These are phyloP conservation scores for Rallus crepitans DNA, from an alignment of 2,797 vertebrate species.

Conservation along the genomic window DNA sequence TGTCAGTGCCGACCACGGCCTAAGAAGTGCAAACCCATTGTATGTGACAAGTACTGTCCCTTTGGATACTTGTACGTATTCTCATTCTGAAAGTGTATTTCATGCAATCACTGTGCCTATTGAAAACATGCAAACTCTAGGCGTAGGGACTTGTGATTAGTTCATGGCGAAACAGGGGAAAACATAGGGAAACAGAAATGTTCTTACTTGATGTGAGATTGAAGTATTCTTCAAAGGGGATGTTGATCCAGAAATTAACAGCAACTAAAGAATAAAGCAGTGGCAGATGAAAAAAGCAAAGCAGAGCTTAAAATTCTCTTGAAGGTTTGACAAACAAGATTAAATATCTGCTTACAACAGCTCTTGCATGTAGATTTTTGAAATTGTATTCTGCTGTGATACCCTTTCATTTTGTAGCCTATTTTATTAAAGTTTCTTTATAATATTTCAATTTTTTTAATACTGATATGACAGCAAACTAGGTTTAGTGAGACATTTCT, in stretches of 20 bases:
- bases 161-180: neutral
- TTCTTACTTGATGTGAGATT: neutral
- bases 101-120: neutral
- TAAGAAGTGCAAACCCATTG: constrained; percentile 87
- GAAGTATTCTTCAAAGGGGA: neutral
- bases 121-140: neutral
- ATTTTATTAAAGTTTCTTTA: neutral
- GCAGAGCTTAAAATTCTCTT: neutral
- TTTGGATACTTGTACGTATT: constrained; percentile 89
- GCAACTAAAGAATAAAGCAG: neutral
- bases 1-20: constrained; percentile 88
- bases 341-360: neutral
- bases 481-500: neutral
- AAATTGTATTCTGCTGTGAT: neutral
- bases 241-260: neutral
- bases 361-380: neutral
- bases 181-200: neutral
- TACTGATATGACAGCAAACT: neutral
- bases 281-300: neutral
- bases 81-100: neutral
- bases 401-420: neutral
- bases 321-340: neutral
- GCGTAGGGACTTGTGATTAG: neutral
- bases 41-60: constrained; percentile 88
- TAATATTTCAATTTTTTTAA: neutral